Base-by-base conservation (phyloP, 1,140 invertebrate species). In the Heliothis virescens region DNA sequence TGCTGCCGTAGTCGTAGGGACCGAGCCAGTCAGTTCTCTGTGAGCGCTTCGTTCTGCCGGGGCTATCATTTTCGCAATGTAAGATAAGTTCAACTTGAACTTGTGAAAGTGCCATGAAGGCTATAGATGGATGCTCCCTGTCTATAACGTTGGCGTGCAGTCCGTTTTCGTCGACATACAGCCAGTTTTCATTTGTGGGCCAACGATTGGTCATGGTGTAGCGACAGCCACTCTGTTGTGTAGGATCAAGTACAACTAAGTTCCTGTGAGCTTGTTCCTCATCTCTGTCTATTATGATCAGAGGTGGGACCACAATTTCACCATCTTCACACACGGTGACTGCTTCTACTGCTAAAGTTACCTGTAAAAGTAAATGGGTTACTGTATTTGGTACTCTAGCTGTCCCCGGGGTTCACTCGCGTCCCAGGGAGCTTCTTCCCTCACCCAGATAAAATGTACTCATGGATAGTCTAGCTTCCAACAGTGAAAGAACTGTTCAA, bases 81-180 rank as follows among this genome's bases (percentile, higher is more conserved):
- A 94, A 79, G 13, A 81, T 83, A 21, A 95, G 81, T 79, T 95
- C 93, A 0, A 95, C 87, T 89, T 95, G 92, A 76, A 95, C 83
- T 87, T 95, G 95, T 10, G 95, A 95, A 50, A 94, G 71, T 21
- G 90, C 81, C 92, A 95, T 94, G 73, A 91, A 93, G 0, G 95
- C 94, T 63, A 95, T 95, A n/a, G 89, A 92, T 63, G 86, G 80
- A 72, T 95, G 76, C 82, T 95, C 95, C 87, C 95, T 92, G 73
- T 95, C 91, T 53, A 95, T 94, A 12, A 85, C 82, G 57, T 94
- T 89, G 0, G 94, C 89, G 55, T 92, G 91, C 15, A 95, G 73
- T 93, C 93, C 94, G 13, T 82, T 74, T 62, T 91, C 91, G 55
- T 92, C 34, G 34, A 34, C 34, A 34, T 92, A 91, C 15, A 95